Base-by-base conservation (phyloP, 2,113 vertebrate genomes). In the Neodontobutis hainanensis region DNA sequence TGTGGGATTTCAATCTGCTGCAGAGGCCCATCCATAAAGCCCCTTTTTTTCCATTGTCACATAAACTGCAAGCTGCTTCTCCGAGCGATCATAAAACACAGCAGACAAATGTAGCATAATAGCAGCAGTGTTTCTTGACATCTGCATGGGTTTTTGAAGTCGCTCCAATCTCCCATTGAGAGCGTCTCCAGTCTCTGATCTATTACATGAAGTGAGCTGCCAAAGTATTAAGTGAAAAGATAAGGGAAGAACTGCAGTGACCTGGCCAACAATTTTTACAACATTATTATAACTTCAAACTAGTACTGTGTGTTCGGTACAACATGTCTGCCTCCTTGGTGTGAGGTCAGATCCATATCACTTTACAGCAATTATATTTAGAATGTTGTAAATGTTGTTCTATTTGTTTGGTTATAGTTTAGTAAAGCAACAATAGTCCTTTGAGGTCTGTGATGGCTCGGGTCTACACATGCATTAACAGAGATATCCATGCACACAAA, bases 31-130 rank as follows among this genome's bases (percentile, higher is more conserved):
- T 10, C 46, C 46, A 27, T 57, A 62, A 58, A 43, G 52, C 40
- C 56, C 58, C 68, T 65, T 77, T 70, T 70, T 78, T 73, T 70
- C 77, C 74, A 62, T 42, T 60, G 68, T 77, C 64, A 75, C 38
- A 68, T 59, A 68, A 69, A 75, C 11, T 10, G 51, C 43, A 56
- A 38, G 34, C 46, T 4, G 36, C 75, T 53, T 67, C 51, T 77
- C 73, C n/a, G 50, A 0, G 45, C 59, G 0, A 61, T 63, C 61
- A 75, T 81, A 77, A 82, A 80, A 61, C 35, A 16, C 35, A 61
- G 68, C 27, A 85, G 65, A 78, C 65, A 61, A 61, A 81, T 38
- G 74, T 53, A 71, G 78, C 61, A 83, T 61, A 79, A 77, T 61
- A 51, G 57, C 63, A 15, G 74, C 3, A 1, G 57, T 65, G 66